Conservation (phyloP, 2,797 vertebrate species). For the Tiaroga cobitis region DNA sequence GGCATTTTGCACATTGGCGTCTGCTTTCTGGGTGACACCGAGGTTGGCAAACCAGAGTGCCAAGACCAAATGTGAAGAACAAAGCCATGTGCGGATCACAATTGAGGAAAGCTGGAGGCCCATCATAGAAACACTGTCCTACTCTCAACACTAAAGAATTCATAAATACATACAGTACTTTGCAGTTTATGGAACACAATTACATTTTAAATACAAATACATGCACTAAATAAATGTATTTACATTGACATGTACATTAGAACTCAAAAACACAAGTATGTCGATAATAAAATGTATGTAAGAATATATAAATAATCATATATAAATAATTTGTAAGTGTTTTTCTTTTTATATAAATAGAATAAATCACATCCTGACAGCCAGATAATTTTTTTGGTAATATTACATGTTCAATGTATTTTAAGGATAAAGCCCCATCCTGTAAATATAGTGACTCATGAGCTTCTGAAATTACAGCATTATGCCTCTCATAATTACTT, state of each 20-base stretch:
- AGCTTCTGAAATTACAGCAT: neutral
- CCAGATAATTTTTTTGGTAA: neutral
- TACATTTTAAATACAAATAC: neutral
- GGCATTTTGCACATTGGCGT: neutral
- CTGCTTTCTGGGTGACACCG: neutral
- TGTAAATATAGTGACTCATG: conserved; percentile 12
- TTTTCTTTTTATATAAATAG: neutral
- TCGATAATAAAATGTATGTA: neutral
- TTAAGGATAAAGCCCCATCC: neutral
- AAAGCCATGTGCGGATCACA: neutral
- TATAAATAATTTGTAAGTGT: neutral
- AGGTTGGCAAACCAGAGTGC: conserved; percentile 35
- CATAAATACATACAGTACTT: neutral
- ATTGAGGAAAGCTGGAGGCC: neutral
- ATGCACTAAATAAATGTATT: neutral
- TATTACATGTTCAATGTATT: neutral
- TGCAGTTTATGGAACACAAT: neutral
- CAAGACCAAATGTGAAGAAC: neutral
- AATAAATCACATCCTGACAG: neutral
- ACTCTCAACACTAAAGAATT: conserved; percentile 25
- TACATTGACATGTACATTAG: conserved; percentile 1
- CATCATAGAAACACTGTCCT: conserved; percentile 26
- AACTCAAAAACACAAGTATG: neutral
- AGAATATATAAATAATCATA: neutral
- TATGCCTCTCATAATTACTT: neutral